Conservation (phyloP, 2,113 vertebrate species). For the Hypomesus transpacificus region DNA sequence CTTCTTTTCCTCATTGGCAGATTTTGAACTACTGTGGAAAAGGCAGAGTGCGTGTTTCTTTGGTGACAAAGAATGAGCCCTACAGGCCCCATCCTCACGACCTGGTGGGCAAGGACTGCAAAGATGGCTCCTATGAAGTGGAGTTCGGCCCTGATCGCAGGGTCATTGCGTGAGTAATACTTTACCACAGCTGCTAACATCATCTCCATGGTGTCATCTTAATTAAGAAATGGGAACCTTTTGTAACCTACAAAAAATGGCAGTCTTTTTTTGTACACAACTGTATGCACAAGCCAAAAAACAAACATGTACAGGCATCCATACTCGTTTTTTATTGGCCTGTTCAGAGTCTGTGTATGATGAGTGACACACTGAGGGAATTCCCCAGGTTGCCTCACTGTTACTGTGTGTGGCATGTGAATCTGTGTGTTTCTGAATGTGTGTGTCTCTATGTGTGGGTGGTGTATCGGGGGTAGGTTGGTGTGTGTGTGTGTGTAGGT, state of each 20-base stretch:
- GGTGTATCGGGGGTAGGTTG: too few species aligned
- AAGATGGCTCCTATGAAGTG: constrained; percentile 93
- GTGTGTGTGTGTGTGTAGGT: too few species aligned
- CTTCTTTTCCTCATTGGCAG: constrained; percentile 52
- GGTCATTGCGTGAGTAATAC: constrained; percentile 86
- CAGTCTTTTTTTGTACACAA: too few species aligned
- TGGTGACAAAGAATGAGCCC: constrained; percentile 94
- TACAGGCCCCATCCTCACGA: constrained; percentile 95
- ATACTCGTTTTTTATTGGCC: not conserved
- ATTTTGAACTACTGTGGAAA: constrained; percentile 85
- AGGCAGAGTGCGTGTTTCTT: constrained; percentile 87
- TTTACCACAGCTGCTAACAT: not conserved
- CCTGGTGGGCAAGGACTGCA: constrained; percentile 96
- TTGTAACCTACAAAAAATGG: too few species aligned
- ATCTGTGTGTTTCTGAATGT: constrained; percentile 23
- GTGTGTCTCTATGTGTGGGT: constrained; percentile 16
- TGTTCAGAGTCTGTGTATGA: constrained; percentile 69
- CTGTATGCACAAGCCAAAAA: constrained; percentile 1
- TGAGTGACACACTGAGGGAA: constrained; percentile 76
- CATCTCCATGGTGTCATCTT: not conserved
- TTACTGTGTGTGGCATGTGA: constrained; percentile 23
- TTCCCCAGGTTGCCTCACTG: constrained; percentile 73
- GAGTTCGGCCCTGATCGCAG: constrained; percentile 93
- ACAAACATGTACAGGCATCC: constrained; percentile 25
- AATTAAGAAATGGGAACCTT: too few species aligned